Evolutionary conservation across 2,797 vertebrate genomes (phyloP).

Genomic region (Buphagus erythrorhynchus): DNA sequence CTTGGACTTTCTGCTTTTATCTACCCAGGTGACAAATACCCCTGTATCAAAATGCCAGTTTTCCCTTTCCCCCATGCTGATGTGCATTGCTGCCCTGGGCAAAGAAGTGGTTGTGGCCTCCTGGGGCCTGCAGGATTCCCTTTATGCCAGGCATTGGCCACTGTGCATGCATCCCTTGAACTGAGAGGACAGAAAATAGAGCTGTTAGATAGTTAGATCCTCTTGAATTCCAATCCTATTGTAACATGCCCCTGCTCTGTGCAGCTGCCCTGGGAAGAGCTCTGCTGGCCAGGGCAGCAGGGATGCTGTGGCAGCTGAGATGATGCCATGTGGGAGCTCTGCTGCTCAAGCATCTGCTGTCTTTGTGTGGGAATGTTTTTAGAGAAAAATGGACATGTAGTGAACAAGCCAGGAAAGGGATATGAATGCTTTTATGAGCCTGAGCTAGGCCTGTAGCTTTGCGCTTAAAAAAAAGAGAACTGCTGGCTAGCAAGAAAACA

Average conservation of each 20-base stretch:
- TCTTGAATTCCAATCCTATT: neutral
- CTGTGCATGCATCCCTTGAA: too few species aligned
- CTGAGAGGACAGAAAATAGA: neutral
- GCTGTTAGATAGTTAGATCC: neutral
- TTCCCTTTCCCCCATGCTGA: neutral
- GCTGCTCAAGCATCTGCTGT: neutral
- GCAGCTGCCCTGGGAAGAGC: neutral
- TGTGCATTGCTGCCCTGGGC: neutral
- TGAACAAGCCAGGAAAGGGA: too few species aligned
- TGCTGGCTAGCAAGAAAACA: too few species aligned
- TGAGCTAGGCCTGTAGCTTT: too few species aligned
- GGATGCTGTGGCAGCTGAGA: fast-evolving
- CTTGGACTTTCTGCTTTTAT: neutral
- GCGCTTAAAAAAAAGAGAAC: too few species aligned
- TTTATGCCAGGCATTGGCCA: fast-evolving
- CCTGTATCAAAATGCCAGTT: fast-evolving
- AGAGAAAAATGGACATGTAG: too few species aligned
- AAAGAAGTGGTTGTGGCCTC: neutral
- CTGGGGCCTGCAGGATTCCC: neutral
- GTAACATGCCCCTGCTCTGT: fast-evolving
- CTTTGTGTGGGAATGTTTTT: too few species aligned
- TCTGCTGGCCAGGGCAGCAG: neutral
- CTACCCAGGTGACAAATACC: too few species aligned
- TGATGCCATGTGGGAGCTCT: fast-evolving
- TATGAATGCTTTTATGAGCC: too few species aligned